Percentiles rank a stretch among this genome's conserved stretches.
Evolutionary conservation across 2,888 invertebrate genomes (phyloP).

Genomic region (Labia minor): DNA sequence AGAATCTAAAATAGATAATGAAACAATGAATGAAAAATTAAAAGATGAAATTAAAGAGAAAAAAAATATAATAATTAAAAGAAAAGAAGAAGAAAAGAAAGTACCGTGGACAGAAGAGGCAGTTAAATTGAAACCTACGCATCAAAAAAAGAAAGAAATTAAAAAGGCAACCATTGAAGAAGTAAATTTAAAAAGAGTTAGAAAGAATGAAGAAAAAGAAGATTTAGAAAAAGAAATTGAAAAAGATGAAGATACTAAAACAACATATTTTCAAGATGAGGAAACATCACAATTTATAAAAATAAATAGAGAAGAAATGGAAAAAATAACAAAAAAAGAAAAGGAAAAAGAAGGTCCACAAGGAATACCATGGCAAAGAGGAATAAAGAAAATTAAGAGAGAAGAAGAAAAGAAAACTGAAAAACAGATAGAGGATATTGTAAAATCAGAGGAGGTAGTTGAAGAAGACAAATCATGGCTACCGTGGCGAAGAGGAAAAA

Average conservation of each 20-base stretch:
- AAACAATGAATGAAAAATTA: conserved; percentile 20
- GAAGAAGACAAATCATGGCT: conserved; percentile 28
- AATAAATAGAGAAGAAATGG: conserved; percentile 13
- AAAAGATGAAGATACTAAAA: not conserved
- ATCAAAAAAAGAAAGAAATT: conserved; percentile 21
- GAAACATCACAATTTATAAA: conserved; percentile 16
- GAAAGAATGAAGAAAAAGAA: conserved; percentile 16
- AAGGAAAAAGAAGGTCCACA: conserved; percentile 14
- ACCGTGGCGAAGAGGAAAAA: not conserved
- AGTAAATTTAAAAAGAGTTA: conserved; percentile 23
- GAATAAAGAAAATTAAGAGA: not conserved
- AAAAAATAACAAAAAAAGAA: conserved; percentile 16
- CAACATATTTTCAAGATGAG: conserved; percentile 17
- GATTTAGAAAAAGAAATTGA: conserved; percentile 16
- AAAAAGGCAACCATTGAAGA: conserved; percentile 24
- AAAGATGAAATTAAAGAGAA: conserved; percentile 22
- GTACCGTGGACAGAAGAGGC: conserved; percentile 25
- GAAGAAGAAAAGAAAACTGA: conserved; percentile 20
- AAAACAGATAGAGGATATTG: conserved; percentile 18
- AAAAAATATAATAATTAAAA: conserved; percentile 18
- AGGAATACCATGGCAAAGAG: conserved; percentile 8
- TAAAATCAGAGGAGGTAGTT: conserved; percentile 25
- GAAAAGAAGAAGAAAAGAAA: conserved; percentile 21
- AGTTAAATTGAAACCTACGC: conserved; percentile 22
- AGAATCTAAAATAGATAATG: conserved; percentile 29